phyloP scores from a whole-genome alignment of 37 sponge, comb jelly and placozoan genomes.

The Amphimedon queenslandica region DNA sequence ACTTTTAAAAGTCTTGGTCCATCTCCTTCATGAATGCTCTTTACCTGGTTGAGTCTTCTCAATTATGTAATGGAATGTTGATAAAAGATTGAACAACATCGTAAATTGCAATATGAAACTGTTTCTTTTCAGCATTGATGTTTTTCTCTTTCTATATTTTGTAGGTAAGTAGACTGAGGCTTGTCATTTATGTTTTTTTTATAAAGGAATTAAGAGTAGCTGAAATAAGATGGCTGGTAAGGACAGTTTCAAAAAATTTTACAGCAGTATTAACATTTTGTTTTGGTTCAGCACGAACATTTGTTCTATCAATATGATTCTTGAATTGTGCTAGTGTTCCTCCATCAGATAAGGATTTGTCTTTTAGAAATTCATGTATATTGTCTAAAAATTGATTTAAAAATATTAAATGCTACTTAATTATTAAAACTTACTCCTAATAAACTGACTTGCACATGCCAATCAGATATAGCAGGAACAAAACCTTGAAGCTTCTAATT shows the following conservation, averaged over 20 bases:
- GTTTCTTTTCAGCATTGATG: neutral
- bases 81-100: neutral
- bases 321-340: too few relatives aligned
- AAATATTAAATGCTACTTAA: too few relatives aligned
- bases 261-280: neutral
- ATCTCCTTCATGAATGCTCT: neutral
- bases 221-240: neutral
- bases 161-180: neutral
- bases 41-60: too few relatives aligned
- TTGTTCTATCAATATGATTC: too few relatives aligned
- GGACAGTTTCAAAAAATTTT: neutral
- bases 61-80: neutral
- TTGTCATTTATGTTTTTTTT: neutral
- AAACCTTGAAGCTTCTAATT: neutral
- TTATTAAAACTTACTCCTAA: too few relatives aligned
- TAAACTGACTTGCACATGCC: too few relatives aligned
- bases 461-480: conserved; percentile 17
- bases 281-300: neutral
- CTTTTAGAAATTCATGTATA: too few relatives aligned
- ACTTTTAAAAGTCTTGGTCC: neutral
- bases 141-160: neutral
- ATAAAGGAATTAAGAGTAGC: neutral
- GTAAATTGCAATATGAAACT: neutral
- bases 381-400: too few relatives aligned
- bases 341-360: too few relatives aligned